Base-by-base conservation (phyloP, 2,113 vertebrate genomes). In the Colinus virginianus region DNA sequence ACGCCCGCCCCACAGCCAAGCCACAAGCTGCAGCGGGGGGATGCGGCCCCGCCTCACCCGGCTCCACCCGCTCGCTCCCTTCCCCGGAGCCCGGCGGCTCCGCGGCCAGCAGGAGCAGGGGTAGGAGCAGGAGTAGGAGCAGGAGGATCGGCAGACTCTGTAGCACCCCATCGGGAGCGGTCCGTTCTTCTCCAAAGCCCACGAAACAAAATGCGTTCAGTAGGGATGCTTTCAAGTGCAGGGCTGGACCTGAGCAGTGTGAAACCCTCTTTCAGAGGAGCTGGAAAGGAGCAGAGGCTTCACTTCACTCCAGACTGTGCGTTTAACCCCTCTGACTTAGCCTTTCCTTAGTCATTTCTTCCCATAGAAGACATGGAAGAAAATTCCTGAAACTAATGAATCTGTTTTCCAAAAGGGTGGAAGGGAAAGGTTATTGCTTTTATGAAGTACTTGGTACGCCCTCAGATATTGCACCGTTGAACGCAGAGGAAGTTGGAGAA, bases 261-360 rank as follows among this genome's bases (percentile, higher is more conserved):
- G 59, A 70, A 94, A 80, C n/a, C 43, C 14, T 3, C 51, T 84
- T 77, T 49, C 19, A 10, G 28, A 49, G 32, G 25, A 90, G 64
- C 7, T 72, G 66, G 74, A 84, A 89, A 69, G 11, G 17, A 77
- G 28, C 48, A 72, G 56, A 91, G 20, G 21, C 81, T 76, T 85
- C 61, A 23, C 7, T 68, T n/a, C 7, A 11, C 45, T 67, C 59
- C 51, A 82, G n/a, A 13, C 32, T 66, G 30, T 49, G 21, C 75
- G 62, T 75, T 40, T 87, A 46, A 66, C 25, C 70, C 71, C 20
- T 87, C 74, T 81, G 56, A 90, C 72, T 76, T 85, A 46, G 28
- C 28, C 74, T 89, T 87, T 53, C 43, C 46, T 22, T 53, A 68
- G 66, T 68, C 76, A 26, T 70, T 80, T 85, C 34, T 86, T 79